Evolutionary conservation across 2,113 vertebrate genomes (phyloP).

Genomic region (Cynopterus brachyotis): DNA sequence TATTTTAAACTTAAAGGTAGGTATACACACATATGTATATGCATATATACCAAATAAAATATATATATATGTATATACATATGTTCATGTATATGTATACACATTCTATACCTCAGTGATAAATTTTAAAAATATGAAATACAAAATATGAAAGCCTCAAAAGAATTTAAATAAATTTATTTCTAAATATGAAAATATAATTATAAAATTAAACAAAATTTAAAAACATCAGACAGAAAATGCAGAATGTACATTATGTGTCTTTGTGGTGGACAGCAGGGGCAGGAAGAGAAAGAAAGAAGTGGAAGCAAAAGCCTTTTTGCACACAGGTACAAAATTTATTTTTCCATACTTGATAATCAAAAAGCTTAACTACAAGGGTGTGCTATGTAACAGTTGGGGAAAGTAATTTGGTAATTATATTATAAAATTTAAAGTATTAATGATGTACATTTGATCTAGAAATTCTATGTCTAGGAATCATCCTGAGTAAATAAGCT

Average conservation of each 20-base stretch:
- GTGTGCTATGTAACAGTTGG: background rate
- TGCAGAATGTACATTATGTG: background rate
- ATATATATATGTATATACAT: background rate
- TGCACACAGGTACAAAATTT: background rate
- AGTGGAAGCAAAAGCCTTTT: background rate
- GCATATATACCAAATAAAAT: background rate
- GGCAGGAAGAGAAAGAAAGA: background rate
- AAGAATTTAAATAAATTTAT: background rate
- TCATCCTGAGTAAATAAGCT: background rate
- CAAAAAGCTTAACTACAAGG: background rate
- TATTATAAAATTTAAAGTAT: background rate
- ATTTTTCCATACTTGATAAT: background rate
- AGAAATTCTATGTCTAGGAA: background rate
- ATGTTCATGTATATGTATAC: background rate
- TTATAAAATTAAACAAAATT: background rate
- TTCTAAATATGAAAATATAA: background rate
- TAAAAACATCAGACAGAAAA: background rate
- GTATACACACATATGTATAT: background rate
- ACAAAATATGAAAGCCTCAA: background rate
- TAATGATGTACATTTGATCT: background rate
- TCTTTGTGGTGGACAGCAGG: background rate
- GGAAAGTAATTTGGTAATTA: background rate
- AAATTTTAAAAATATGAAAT: background rate
- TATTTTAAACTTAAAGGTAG: background rate
- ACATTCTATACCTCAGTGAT: background rate